Evolutionary conservation across 2,113 vertebrate species (phyloP).

Genomic region (Cyanoliseus patagonus): DNA sequence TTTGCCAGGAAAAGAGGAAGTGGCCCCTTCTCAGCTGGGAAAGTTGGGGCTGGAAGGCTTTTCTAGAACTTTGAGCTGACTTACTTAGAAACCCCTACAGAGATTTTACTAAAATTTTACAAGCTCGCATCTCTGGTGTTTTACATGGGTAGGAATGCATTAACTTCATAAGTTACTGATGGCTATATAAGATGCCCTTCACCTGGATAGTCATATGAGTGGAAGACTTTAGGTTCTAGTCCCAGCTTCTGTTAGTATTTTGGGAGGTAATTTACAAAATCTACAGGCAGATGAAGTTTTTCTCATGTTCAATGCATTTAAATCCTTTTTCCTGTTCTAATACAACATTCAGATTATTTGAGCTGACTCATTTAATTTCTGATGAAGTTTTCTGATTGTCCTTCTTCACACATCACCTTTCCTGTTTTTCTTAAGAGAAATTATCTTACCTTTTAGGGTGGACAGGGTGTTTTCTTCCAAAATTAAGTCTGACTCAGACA

Average conservation of each 20-base stretch:
- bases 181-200: neutral
- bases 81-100: neutral
- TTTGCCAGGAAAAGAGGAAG: neutral
- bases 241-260: neutral
- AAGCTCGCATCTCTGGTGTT: neutral
- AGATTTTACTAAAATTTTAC: neutral
- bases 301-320: neutral
- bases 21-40: neutral
- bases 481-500: constrained; percentile 46
- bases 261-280: neutral
- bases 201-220: neutral
- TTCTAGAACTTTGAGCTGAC: neutral
- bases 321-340: neutral
- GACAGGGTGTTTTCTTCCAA: constrained; percentile 24
- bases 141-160: neutral
- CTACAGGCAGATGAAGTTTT: neutral
- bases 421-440: constrained; percentile 30
- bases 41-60: neutral
- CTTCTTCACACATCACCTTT: neutral
- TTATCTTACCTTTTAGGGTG: constrained; percentile 6
- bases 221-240: neutral
- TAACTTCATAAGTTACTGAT: neutral
- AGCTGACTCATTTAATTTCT: neutral
- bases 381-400: neutral
- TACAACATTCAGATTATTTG: neutral